phyloP scores from a whole-genome alignment of 1,140 invertebrate species.

The Drosophila yakuba region DNA sequence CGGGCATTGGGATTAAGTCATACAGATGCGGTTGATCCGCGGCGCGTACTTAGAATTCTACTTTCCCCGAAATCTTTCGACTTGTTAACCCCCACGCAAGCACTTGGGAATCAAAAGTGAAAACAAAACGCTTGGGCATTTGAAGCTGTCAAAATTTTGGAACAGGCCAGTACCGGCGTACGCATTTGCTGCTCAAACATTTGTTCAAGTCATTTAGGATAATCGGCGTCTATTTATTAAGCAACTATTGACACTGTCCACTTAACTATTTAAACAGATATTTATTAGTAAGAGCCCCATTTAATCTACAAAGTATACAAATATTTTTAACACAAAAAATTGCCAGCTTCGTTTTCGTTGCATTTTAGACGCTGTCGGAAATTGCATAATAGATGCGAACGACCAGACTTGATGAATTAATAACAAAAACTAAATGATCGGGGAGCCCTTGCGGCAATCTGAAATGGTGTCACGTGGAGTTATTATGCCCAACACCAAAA shows the following conservation, averaged over 20 bases:
- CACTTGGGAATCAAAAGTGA: slow-evolving; percentile 59
- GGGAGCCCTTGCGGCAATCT: slow-evolving; percentile 27
- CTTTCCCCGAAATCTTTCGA: slow-evolving; percentile 53
- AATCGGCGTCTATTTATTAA: slow-evolving; percentile 32
- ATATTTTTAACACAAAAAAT: slow-evolving; percentile 35
- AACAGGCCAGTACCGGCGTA: slow-evolving; percentile 13
- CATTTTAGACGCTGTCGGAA: slow-evolving; percentile 16
- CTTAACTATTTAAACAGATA: slow-evolving; percentile 30
- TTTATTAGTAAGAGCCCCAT: slow-evolving; percentile 40
- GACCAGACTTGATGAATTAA: slow-evolving; percentile 22
- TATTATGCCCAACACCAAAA: slow-evolving; percentile 47
- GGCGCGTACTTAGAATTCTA: slow-evolving; percentile 59
- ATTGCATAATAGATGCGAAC: slow-evolving; percentile 59
- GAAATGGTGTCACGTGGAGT: slow-evolving; percentile 66
- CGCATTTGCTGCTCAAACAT: no score
- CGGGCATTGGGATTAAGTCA: slow-evolving; percentile 69
- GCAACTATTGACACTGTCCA: slow-evolving; percentile 48
- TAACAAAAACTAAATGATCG: slow-evolving; percentile 59
- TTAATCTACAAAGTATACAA: slow-evolving; percentile 33
- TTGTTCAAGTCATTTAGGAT: slow-evolving; percentile 15
- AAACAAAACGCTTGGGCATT: slow-evolving; percentile 37
- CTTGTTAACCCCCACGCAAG: slow-evolving; percentile 52
- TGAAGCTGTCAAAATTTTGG: slow-evolving; percentile 19
- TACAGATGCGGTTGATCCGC: slow-evolving; percentile 5
- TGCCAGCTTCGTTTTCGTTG: slow-evolving; percentile 25